These are phyloP conservation scores for Tetramorium alpestre DNA, from an alignment of 1,140 invertebrate species.

Conservation along the genomic window DNA sequence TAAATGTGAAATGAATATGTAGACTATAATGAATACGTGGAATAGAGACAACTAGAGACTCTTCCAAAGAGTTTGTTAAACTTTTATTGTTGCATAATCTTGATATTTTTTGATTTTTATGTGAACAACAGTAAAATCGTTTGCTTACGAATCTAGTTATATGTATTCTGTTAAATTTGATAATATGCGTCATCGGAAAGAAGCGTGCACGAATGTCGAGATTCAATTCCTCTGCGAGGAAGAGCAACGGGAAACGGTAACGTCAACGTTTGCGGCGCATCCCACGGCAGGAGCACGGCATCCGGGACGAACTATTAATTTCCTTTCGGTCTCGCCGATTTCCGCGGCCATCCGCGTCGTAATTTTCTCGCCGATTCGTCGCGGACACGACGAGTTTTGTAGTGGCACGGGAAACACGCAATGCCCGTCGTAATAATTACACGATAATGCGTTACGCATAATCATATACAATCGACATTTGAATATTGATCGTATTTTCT, in stretches of 20 bases:
- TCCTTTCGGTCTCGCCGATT: slow-evolving; percentile 73
- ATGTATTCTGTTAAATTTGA: neutral
- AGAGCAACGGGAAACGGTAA: slow-evolving; percentile 43
- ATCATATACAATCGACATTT: neutral
- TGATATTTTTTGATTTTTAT: neutral
- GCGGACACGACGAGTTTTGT: slow-evolving; percentile 49
- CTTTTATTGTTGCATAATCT: slow-evolving; percentile 10
- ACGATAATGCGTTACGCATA: slow-evolving; percentile 4
- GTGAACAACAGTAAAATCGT: neutral
- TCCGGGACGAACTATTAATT: slow-evolving; percentile 80
- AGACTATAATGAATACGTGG: too few relatives aligned
- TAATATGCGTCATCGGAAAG: neutral
- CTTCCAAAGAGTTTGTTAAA: too few relatives aligned
- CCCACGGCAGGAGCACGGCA: slow-evolving; percentile 71
- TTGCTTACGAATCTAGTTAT: neutral
- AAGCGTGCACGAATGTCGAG: slow-evolving; percentile 18
- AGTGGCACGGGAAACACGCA: slow-evolving; percentile 22
- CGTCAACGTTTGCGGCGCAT: slow-evolving; percentile 74
- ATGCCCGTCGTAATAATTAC: slow-evolving; percentile 2
- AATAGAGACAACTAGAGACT: neutral
- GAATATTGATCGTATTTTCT: neutral
- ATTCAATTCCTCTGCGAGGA: slow-evolving; percentile 38
- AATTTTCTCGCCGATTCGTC: slow-evolving; percentile 69
- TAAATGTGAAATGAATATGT: neutral
- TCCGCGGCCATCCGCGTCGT: slow-evolving; percentile 66